Base-by-base conservation (phyloP, 2,888 invertebrate species). In the Pherbina coryleti region DNA sequence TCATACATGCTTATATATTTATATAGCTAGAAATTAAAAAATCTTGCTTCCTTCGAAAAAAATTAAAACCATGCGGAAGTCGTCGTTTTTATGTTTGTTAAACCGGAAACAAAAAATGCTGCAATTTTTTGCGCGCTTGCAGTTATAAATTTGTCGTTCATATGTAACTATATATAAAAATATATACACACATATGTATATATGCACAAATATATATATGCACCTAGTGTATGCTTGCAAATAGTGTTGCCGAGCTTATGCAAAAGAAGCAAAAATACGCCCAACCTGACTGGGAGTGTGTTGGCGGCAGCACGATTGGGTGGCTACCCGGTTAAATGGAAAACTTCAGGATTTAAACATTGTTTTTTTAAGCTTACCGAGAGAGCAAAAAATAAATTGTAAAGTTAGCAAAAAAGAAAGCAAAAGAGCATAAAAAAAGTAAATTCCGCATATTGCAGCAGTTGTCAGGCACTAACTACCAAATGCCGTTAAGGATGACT, bases 401-500 rank as follows among this genome's bases (percentile, higher is more conserved):
- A 67, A 34, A 49, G 67, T 49, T 44, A 44, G 11, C 14, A 19
- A 37, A 44, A 44, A 69, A 31, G 37, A 34, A 11, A 11, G 34
- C 17, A 28, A 64, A 34, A 19, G 19, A 66, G n/a, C 66, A 66
- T 28, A n/a, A 55, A 66, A n/a, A 55, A 66, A 37, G 66, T 37
- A 34, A 34, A 66, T 34, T 66, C 34, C 25, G 51, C 51, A 51
- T 51, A 44, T 14, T 69, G 69, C 51, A 69, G 69, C 67, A 67
- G 67, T 49, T 67, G 67, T 44, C 19, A 44, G 19, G 37, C 44
- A 44, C 44, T 44, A 44, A 44, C 44, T 44, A 44, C 11, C 14
- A 11, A 44, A 44, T 11, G 44, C 37, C 9, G 9, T 44, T 44
- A 44, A 44, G 44, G 14, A 44, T 44, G 14, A 44, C 44, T 44